Evolutionary conservation across 2,888 invertebrate genomes (phyloP).

Genomic region (Latheticus oryzae): DNA sequence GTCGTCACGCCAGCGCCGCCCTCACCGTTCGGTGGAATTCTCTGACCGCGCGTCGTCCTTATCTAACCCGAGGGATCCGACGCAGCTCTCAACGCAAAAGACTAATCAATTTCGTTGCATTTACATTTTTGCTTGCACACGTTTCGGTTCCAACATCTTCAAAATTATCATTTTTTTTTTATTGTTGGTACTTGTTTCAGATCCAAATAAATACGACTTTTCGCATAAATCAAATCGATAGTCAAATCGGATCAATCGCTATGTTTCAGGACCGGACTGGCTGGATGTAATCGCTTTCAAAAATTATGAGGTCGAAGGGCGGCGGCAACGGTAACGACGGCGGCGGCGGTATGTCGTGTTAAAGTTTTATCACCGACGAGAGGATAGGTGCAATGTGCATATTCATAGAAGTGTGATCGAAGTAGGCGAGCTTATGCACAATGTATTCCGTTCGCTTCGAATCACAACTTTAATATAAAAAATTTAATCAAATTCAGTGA

Average conservation of each 20-base stretch:
- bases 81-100: constrained; percentile 52
- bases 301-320: not conserved
- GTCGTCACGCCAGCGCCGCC: constrained; percentile 36
- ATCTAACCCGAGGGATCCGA: constrained; percentile 50
- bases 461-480: no score
- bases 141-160: constrained; percentile 6
- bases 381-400: no score
- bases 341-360: no score
- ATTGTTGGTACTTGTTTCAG: constrained; percentile 25
- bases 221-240: constrained; percentile 43
- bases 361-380: no score
- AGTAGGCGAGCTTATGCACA: no score
- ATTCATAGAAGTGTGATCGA: no score
- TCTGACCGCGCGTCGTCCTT: constrained; percentile 46
- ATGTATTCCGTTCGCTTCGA: no score
- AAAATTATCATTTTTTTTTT: constrained; percentile 25
- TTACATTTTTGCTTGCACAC: constrained; percentile 42
- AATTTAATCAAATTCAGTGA: no score
- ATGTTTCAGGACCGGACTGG: constrained; percentile 20
- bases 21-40: constrained; percentile 31
- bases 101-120: constrained; percentile 56
- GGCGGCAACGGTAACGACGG: no score
- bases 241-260: constrained; percentile 41
- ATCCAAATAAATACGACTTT: constrained; percentile 23
- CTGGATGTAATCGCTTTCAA: no score